phyloP scores from a whole-genome alignment of 2,888 invertebrate species.

The Griposia aprilina region DNA sequence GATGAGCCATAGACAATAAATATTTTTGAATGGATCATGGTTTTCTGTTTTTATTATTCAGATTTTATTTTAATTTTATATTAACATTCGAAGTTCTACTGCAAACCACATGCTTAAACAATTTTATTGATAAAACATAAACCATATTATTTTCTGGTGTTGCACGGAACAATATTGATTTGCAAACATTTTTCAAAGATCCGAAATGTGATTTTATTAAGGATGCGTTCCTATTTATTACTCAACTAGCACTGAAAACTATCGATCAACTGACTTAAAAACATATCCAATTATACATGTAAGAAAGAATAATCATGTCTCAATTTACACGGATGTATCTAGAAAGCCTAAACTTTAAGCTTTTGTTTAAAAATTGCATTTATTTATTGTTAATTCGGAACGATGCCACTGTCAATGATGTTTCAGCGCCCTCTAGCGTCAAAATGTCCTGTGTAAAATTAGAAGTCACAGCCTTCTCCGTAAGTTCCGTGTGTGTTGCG shows the following conservation, averaged over 20 bases:
- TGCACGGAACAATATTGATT: slow-evolving; percentile 36
- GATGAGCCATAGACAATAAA: slow-evolving; percentile 64
- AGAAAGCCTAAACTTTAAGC: not conserved
- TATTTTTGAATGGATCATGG: slow-evolving; percentile 15
- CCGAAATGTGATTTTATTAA: slow-evolving; percentile 75
- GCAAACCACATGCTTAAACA: not conserved
- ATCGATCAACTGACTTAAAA: slow-evolving; percentile 17
- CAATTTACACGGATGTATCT: fast-evolving
- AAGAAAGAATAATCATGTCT: not conserved
- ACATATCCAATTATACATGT: not conserved
- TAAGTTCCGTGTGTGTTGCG: slow-evolving; percentile 90
- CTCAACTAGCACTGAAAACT: not conserved
- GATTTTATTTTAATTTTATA: not conserved
- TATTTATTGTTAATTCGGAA: slow-evolving; percentile 71
- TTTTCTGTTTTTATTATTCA: slow-evolving; percentile 22
- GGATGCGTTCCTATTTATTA: slow-evolving; percentile 69
- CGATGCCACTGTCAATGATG: slow-evolving; percentile 71
- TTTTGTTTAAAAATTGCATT: slow-evolving; percentile 3
- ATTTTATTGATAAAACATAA: not conserved
- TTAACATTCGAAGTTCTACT: not conserved
- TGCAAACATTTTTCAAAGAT: slow-evolving; percentile 63
- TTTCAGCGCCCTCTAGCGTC: slow-evolving; percentile 85
- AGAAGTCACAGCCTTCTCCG: slow-evolving; percentile 89
- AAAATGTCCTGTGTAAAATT: slow-evolving; percentile 87
- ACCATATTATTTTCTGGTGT: slow-evolving; percentile 16